Conservation (phyloP, 2,113 vertebrate genomes). For the Puma concolor region DNA sequence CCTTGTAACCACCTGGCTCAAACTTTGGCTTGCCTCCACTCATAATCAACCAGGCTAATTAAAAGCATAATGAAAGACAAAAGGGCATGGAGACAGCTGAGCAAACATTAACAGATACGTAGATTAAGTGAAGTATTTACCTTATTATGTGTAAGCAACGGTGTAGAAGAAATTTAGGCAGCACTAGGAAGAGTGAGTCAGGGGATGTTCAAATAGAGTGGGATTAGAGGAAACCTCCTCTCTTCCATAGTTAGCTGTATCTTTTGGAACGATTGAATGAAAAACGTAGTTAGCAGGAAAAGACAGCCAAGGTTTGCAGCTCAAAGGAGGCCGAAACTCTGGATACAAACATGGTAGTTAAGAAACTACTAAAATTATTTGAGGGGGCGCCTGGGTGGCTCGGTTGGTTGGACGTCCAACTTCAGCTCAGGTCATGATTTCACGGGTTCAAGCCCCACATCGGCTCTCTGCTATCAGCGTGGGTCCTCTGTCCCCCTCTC, state of each 20-base stretch:
- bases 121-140: constrained; percentile 50
- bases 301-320: neutral
- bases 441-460: no score
- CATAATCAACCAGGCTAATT: constrained; percentile 62
- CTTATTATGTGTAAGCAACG: constrained; percentile 25
- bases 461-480: no score
- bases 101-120: constrained; percentile 32
- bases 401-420: no score
- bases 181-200: constrained; percentile 49
- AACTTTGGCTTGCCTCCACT: constrained; percentile 36
- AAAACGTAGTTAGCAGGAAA: constrained; percentile 33
- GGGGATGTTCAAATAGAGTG: constrained; percentile 36
- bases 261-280: constrained; percentile 34
- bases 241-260: neutral
- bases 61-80: constrained; percentile 65
- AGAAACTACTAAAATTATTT: neutral
- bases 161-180: constrained; percentile 38
- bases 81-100: constrained; percentile 59
- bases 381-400: no score
- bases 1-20: constrained; percentile 27
- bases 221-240: neutral
- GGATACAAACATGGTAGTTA: neutral
- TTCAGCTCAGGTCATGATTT: no score
- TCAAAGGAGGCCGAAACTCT: neutral
- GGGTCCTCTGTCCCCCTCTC: no score